phyloP scores from a whole-genome alignment of 92 coral and sea anemone species.

The Zoanthus gigantus region DNA sequence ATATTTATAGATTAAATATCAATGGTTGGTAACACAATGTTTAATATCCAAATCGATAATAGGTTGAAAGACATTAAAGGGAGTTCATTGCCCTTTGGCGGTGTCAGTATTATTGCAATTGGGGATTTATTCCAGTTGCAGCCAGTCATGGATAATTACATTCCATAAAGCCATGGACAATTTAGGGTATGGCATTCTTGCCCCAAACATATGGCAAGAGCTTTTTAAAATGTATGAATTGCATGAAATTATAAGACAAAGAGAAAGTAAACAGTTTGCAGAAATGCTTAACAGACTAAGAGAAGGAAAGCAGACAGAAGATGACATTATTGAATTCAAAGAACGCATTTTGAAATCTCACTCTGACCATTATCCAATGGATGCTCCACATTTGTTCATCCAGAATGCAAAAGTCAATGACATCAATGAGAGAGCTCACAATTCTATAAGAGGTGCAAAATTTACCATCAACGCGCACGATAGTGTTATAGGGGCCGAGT shows the following conservation, averaged over 20 bases:
- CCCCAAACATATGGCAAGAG: constrained; percentile 69
- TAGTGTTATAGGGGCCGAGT: constrained; percentile 68
- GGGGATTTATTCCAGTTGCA: constrained; percentile 68
- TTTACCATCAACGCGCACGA: constrained; percentile 55
- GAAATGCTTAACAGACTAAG: constrained; percentile 62
- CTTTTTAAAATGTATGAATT: constrained; percentile 66
- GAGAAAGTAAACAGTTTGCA: constrained; percentile 61
- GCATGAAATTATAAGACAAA: constrained; percentile 68
- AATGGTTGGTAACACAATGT: constrained; percentile 77
- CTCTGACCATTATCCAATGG: constrained; percentile 38
- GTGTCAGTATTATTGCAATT: constrained; percentile 69
- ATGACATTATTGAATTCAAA: constrained; percentile 60
- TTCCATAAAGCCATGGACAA: constrained; percentile 70
- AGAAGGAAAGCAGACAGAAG: constrained; percentile 62
- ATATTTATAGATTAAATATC: constrained; percentile 67
- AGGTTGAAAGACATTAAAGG: constrained; percentile 10
- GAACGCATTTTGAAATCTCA: constrained; percentile 43
- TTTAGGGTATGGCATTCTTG: constrained; percentile 75
- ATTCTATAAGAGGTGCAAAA: constrained; percentile 51
- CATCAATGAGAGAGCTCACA: constrained; percentile 61
- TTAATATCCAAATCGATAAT: constrained; percentile 63
- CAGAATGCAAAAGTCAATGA: constrained; percentile 60
- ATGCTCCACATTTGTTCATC: constrained; percentile 62
- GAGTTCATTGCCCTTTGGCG: constrained; percentile 67
- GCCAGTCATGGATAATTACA: constrained; percentile 74